These are phyloP conservation scores for Troides aeacus DNA, from an alignment of 2,888 invertebrate genomes.

Conservation along the genomic window DNA sequence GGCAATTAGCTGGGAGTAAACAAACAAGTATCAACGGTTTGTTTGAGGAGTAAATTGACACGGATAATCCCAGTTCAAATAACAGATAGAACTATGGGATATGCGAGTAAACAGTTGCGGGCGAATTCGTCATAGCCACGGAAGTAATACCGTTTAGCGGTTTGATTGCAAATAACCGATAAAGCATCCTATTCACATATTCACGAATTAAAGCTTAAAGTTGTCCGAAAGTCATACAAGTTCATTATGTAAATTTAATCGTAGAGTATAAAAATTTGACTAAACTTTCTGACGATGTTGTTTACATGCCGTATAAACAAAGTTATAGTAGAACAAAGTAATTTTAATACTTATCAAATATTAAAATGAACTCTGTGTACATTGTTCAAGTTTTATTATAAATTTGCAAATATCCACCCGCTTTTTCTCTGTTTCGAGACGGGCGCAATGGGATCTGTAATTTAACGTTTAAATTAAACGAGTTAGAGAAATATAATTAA, in stretches of 20 bases:
- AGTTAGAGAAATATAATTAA: conserved; percentile 67
- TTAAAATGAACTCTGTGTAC: conserved; percentile 41
- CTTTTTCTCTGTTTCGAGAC: conserved; percentile 30
- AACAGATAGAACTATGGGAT: conserved; percentile 60
- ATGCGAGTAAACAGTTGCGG: conserved; percentile 62
- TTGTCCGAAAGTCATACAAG: no score
- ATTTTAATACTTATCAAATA: conserved; percentile 9
- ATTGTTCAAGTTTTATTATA: conserved; percentile 36
- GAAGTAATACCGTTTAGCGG: conserved; percentile 41
- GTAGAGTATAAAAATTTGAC: background rate
- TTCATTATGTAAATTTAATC: background rate
- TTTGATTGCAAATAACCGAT: conserved; percentile 37
- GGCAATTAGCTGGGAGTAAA: conserved; percentile 3
- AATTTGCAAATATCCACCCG: conserved; percentile 26
- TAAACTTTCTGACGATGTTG: background rate
- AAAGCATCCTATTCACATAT: conserved; percentile 14
- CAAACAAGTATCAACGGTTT: conserved; percentile 23
- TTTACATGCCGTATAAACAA: background rate
- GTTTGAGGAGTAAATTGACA: conserved; percentile 24
- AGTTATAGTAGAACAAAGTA: background rate
- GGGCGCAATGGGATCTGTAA: conserved; percentile 54
- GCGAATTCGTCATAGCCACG: conserved; percentile 44
- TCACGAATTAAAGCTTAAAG: background rate
- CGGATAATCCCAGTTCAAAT: conserved; percentile 25
- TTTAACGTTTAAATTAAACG: conserved; percentile 62